These are phyloP conservation scores for Phortica variegata DNA, from an alignment of 1,140 invertebrate species.

Conservation along the genomic window DNA sequence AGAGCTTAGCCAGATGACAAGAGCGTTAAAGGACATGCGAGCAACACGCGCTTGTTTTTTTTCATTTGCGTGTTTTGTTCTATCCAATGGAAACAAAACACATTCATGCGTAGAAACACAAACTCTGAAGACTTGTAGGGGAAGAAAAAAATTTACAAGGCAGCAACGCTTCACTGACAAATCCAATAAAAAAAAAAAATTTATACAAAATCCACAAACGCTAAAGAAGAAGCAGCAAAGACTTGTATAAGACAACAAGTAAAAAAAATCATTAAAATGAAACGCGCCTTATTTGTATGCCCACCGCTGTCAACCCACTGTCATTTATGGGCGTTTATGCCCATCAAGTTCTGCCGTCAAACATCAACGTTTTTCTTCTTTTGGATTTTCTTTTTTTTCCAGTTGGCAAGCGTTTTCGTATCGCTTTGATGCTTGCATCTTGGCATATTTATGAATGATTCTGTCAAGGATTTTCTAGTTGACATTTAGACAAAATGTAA, in stretches of 20 bases:
- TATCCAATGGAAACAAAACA: no score
- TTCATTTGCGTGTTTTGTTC: no score
- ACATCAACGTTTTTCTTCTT: slow-evolving; percentile 20
- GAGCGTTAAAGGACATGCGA: no score
- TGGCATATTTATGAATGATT: slow-evolving; percentile 44
- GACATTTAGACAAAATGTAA: slow-evolving; percentile 24
- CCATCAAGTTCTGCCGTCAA: slow-evolving; percentile 23
- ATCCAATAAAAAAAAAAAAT: slow-evolving; percentile 33
- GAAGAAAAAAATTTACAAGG: slow-evolving; percentile 8
- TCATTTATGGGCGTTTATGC: background rate
- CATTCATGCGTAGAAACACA: no score
- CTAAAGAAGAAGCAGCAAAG: slow-evolving; percentile 10
- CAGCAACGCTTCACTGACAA: slow-evolving; percentile 26
- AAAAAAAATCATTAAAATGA: slow-evolving; percentile 37
- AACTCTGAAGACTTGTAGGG: slow-evolving; percentile 3
- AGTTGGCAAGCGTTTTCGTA: no score
- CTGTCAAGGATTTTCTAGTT: slow-evolving; percentile 41
- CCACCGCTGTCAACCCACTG: slow-evolving; percentile 3
- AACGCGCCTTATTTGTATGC: slow-evolving; percentile 29
- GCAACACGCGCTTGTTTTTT: no score
- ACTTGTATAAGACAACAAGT: slow-evolving; percentile 22
- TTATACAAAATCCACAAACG: no score
- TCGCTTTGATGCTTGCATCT: background rate
- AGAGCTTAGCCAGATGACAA: slow-evolving; percentile 53
- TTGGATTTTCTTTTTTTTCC: no score